phyloP scores from a whole-genome alignment of 2,113 vertebrate genomes.

The Oenanthe melanoleuca region DNA sequence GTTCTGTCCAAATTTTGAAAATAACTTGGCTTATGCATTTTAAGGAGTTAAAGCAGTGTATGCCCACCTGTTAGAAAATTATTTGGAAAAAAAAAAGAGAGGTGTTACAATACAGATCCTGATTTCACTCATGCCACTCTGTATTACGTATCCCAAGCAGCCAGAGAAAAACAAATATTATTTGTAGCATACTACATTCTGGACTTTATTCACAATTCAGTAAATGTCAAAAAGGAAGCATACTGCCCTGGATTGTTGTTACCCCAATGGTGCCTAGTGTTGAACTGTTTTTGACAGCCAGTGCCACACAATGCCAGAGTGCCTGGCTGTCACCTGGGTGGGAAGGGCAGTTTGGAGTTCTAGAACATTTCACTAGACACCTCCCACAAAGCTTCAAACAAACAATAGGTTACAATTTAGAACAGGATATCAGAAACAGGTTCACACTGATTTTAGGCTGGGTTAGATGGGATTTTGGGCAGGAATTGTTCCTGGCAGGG shows the following conservation, averaged over 20 bases:
- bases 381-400: neutral
- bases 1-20: neutral
- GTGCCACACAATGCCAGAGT: rapidly evolving
- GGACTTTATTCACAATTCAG: neutral
- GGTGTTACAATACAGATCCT: neutral
- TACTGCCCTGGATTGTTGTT: rapidly evolving
- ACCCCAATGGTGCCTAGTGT: rapidly evolving
- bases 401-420: rapidly evolving
- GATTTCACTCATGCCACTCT: neutral
- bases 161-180: neutral
- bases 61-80: neutral
- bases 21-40: neutral
- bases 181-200: rapidly evolving
- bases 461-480: no score
- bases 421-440: neutral
- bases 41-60: neutral
- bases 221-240: neutral
- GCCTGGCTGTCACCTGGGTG: rapidly evolving
- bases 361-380: rapidly evolving
- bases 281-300: neutral
- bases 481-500: neutral
- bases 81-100: neutral
- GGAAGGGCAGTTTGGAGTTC: neutral
- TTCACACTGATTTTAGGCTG: neutral
- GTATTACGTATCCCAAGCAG: neutral